Evolutionary conservation across 2,888 invertebrate genomes (phyloP).

Genomic region (Tricholauxania praeusta): DNA sequence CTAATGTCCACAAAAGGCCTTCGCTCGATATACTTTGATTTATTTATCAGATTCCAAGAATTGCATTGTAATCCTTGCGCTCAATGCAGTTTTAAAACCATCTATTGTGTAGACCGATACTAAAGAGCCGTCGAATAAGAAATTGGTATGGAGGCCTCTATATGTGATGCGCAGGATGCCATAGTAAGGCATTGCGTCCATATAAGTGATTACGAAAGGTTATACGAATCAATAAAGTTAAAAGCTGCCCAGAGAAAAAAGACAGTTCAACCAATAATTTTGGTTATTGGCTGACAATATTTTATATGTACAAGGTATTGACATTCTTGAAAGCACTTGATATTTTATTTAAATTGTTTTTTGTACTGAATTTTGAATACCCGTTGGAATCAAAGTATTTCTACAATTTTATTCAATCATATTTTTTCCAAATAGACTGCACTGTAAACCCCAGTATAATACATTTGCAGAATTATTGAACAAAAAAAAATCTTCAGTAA

Average conservation of each 20-base stretch:
- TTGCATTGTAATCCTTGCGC: background rate
- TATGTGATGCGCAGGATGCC: background rate
- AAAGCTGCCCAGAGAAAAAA: background rate
- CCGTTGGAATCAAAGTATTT: background rate
- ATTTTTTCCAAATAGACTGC: constrained; percentile 2
- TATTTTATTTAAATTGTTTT: background rate
- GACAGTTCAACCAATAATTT: background rate
- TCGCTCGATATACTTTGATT: too few relatives aligned
- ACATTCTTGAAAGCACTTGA: background rate
- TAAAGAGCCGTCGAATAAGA: background rate
- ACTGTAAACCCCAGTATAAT: background rate
- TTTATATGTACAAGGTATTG: background rate
- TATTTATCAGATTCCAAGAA: background rate
- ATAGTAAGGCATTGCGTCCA: background rate
- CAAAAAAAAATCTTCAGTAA: too few relatives aligned
- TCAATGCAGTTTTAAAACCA: background rate
- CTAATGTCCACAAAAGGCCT: too few relatives aligned
- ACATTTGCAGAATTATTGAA: background rate
- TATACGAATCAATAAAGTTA: background rate
- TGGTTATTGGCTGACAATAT: background rate
- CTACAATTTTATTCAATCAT: background rate
- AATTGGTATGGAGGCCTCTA: background rate
- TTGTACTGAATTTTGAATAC: background rate
- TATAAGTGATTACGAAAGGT: background rate
- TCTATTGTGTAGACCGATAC: background rate